Conservation (phyloP, 2,888 invertebrate species). For the Trilocha varians region DNA sequence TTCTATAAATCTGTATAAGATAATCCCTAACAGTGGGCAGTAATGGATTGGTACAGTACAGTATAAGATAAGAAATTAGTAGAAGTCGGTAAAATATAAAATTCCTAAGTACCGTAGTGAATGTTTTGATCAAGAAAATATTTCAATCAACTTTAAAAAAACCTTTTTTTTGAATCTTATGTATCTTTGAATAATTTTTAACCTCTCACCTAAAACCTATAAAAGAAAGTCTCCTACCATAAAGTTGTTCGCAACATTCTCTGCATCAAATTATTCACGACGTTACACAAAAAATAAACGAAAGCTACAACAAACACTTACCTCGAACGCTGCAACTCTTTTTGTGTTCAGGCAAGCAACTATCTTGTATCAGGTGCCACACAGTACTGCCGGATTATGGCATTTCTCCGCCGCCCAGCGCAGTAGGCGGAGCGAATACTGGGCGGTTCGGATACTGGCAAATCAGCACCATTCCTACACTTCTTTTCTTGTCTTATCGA, state of each 20-base stretch:
- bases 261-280: no score
- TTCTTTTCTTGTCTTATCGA: conserved; percentile 51
- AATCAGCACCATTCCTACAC: conserved; percentile 45
- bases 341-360: not conserved
- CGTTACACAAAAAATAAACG: not conserved
- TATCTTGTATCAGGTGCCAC: not conserved
- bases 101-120: no score
- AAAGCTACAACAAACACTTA: not conserved
- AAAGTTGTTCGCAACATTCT: no score
- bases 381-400: conserved; percentile 31
- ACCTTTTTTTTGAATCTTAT: conserved; percentile 19
- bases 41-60: no score
- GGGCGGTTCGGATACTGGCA: conserved; percentile 49
- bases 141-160: no score
- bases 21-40: no score
- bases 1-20: no score
- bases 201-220: not conserved
- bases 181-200: not conserved
- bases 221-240: no score
- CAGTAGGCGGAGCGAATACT: conserved; percentile 47
- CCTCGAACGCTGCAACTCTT: conserved; percentile 5
- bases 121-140: no score
- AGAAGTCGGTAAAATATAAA: no score
- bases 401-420: conserved; percentile 37
- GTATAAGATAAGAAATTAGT: no score